Base-by-base conservation (phyloP, 2,797 vertebrate genomes). In the Rhinophrynus dorsalis region DNA sequence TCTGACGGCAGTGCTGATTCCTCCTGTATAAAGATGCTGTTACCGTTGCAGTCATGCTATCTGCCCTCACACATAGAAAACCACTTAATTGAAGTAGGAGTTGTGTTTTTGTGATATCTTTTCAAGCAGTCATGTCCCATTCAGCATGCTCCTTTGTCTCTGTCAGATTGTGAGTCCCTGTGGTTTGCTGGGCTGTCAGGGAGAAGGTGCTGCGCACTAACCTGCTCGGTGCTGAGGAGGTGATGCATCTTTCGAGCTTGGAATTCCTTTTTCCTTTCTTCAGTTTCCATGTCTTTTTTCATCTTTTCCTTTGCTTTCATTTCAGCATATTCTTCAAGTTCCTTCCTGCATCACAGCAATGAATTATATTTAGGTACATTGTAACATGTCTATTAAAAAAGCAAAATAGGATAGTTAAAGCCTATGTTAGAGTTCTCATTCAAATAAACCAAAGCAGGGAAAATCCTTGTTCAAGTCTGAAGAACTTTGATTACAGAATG, bases 201-300 rank as follows among this genome's bases (percentile, higher is more conserved):
- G 74, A 79, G 75, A 79, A n/a, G 77, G 44, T 35, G 29, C n/a
- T 20, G 81, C 80, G 75, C 30, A 89, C 90, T 79, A 63, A 98
- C 96, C 94, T 95, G 94, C 68, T 90, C 79, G 3, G 97, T 99
- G 85, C 97, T 98, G 83, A 98, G 83, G 68, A 99, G 94, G 85
- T 96, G 91, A 88, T 99, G 97, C 81, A 88, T 89, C 84, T 89
- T 93, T 62, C 88, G 90, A 59, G 95, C 93, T 83, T 86, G 82
- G 75, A 85, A 78, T 68, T 86, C 72, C 83, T 84, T 93, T 67
- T 80, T 69, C 76, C 78, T 86, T 77, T 94, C 91, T 77, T 91
- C 82, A 68, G 79, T 90, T 74, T 92, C 85, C 33, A 86, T 75
- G 13, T 83, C 67, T 59, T 83, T 76, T 67, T 79, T 89, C 74